Evolutionary conservation across 1,140 invertebrate species (phyloP).

Genomic region (Berghia stephanieae): DNA sequence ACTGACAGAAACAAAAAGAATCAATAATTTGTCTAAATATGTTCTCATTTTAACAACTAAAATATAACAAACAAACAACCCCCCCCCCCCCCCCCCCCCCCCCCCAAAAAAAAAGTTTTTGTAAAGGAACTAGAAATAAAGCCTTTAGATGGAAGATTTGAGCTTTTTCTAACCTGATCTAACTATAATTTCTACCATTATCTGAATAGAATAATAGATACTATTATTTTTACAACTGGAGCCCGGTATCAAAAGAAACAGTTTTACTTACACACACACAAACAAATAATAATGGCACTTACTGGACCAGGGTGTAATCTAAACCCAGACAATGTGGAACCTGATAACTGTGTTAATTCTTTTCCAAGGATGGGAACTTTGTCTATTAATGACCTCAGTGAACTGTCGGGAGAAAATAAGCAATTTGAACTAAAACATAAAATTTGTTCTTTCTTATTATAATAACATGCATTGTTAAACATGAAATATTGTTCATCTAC

Average conservation of each 20-base stretch:
- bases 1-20: neutral
- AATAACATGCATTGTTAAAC: neutral
- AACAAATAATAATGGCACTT: constrained; percentile 51
- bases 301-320: constrained; percentile 94
- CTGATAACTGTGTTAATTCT: constrained; percentile 87
- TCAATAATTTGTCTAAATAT: neutral
- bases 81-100: too few species aligned
- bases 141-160: too few species aligned
- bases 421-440: constrained; percentile 15
- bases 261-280: neutral
- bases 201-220: too few species aligned
- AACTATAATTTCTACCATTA: too few species aligned
- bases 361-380: constrained; percentile 97
- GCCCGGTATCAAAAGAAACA: neutral
- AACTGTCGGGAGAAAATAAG: constrained; percentile 75
- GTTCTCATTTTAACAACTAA: too few species aligned
- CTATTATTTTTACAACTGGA: too few species aligned
- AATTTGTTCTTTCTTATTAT: neutral
- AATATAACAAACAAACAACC: too few species aligned
- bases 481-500: neutral
- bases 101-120: too few species aligned
- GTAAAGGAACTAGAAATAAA: too few species aligned
- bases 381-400: constrained; percentile 92
- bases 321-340: constrained; percentile 91
- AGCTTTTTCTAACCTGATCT: too few species aligned